Evolutionary conservation across 1,140 invertebrate genomes (phyloP).

Genomic region (Philopotamus ludificatus): DNA sequence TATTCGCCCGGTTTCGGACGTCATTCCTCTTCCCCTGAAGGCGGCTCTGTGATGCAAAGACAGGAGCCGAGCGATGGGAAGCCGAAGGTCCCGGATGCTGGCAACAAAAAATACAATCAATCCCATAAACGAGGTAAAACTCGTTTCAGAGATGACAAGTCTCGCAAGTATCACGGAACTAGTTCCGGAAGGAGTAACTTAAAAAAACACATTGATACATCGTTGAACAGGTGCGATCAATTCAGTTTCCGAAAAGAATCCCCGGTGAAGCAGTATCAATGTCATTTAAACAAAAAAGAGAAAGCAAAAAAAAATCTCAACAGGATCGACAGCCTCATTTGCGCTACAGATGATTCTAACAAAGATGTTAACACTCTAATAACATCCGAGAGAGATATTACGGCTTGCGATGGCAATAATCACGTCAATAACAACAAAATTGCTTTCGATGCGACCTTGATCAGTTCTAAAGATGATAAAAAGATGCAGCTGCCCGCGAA

Average conservation of each 20-base stretch:
- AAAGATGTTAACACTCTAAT: not conserved
- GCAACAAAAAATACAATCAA: not conserved
- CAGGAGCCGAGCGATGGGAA: constrained; percentile 34
- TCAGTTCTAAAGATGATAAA: not conserved
- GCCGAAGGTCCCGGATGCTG: constrained; percentile 36
- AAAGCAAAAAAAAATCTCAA: not conserved
- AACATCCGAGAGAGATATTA: too few species aligned
- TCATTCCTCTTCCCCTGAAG: constrained; percentile 1
- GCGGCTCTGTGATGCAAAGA: constrained; percentile 31
- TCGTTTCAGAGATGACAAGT: constrained; percentile 27
- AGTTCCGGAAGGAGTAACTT: constrained; percentile 17
- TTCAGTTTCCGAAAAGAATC: constrained; percentile 13
- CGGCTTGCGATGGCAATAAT: too few species aligned
- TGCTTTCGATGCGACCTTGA: too few species aligned
- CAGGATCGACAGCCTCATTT: not conserved
- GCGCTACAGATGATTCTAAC: not conserved
- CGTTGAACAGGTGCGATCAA: constrained; percentile 9
- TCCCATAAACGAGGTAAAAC: constrained; percentile 9
- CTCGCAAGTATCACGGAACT: constrained; percentile 14
- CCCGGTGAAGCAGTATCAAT: constrained; percentile 8
- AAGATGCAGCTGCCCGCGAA: not conserved
- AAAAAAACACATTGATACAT: constrained; percentile 18
- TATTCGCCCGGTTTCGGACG: constrained; percentile 31
- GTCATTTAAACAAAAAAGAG: constrained; percentile 4
- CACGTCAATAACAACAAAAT: too few species aligned